These are phyloP conservation scores for Xestia rhomboidea DNA, from an alignment of 2,888 invertebrate species.

Conservation along the genomic window DNA sequence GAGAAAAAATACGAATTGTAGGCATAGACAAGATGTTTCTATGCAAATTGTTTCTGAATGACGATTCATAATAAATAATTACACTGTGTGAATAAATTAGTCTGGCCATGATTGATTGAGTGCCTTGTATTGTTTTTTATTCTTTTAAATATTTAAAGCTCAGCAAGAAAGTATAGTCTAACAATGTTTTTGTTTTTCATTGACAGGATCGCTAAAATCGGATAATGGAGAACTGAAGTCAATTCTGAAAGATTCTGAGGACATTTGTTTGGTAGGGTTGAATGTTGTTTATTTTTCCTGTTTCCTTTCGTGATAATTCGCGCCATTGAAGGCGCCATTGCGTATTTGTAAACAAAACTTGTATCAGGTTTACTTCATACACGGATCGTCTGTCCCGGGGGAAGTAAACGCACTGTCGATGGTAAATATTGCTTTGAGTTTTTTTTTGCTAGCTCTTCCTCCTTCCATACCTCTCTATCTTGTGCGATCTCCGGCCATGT, in stretches of 20 bases:
- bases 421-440: no score
- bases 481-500: no score
- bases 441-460: no score
- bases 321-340: background rate
- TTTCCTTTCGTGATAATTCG: background rate
- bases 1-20: background rate
- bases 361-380: background rate
- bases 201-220: background rate
- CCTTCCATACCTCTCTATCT: no score
- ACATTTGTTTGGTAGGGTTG: background rate
- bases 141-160: background rate
- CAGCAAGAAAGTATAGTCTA: background rate
- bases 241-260: conserved; percentile 19
- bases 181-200: background rate
- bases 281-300: conserved; percentile 16
- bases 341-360: conserved; percentile 27
- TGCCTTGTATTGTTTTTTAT: background rate
- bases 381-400: no score
- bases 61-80: background rate
- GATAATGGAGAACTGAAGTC: background rate
- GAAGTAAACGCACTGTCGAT: background rate
- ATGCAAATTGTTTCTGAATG: background rate
- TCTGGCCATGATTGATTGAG: background rate
- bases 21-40: background rate
- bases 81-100: background rate